These are phyloP conservation scores for Zapornia atra DNA, from an alignment of 2,113 vertebrate species.

Conservation along the genomic window DNA sequence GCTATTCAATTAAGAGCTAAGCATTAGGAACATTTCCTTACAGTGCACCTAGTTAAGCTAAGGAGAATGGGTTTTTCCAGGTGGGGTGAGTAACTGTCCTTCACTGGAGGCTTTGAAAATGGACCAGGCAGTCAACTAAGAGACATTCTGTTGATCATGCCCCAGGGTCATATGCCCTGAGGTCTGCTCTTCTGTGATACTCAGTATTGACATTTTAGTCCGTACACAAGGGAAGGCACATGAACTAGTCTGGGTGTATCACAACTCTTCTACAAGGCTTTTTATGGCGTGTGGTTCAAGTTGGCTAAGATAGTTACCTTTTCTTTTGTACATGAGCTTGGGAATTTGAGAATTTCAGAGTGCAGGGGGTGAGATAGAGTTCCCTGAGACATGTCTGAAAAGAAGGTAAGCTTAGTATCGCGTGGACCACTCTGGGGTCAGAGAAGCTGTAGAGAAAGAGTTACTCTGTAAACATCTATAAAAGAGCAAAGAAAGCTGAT, in stretches of 20 bases:
- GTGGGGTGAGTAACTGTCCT: background rate
- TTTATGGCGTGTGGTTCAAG: accelerated
- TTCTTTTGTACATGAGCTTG: background rate
- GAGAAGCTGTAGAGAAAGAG: background rate
- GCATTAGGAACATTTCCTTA: background rate
- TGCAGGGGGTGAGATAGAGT: background rate
- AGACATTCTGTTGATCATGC: background rate
- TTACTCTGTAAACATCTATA: background rate
- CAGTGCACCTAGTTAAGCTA: background rate
- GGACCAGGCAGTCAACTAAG: background rate
- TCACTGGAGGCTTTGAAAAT: background rate
- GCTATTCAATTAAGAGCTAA: background rate
- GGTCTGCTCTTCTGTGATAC: background rate
- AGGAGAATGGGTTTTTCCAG: background rate
- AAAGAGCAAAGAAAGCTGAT: background rate
- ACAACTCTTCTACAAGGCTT: background rate
- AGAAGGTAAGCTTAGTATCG: background rate
- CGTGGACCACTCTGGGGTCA: background rate
- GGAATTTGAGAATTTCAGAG: background rate
- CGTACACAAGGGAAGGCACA: background rate
- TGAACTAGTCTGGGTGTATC: background rate
- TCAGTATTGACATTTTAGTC: background rate
- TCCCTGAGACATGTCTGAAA: background rate
- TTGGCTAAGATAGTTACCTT: background rate
- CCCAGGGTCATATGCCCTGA: background rate